Evolutionary conservation across 2,888 invertebrate species (phyloP), one percentile per base, ranked within the genome.

Genomic region (Lepidonotus clava): DNA sequence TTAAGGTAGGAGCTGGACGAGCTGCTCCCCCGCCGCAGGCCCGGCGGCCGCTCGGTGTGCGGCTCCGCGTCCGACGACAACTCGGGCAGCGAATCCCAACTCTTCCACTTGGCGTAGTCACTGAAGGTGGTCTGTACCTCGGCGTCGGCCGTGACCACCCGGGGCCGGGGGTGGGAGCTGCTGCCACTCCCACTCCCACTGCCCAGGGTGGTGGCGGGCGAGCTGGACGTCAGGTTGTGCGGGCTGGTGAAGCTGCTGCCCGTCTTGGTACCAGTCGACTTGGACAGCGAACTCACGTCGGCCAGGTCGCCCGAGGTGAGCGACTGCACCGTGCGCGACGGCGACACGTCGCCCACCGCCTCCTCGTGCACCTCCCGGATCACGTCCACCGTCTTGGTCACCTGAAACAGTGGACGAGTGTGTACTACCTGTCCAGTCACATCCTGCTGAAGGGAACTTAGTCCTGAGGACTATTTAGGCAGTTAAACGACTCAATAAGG

Each of bases 281-380:
- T 41, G 28, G 80, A 80, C 28, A 80, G 46, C 18, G 86, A 86
- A 38, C 86, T 86, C 67, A 87, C 85, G 56, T 87, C 87, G 5
- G 46, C 87, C 51, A 87, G 77, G 66, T 87, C 87, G 36, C 87
- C 87, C 18, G 84, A 77, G 32, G 87, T 85, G 77, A 87, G 41
- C 5, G 87, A 67, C 41, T 84, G 83, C 1, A 66, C 53, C 8
- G 83, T 77, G 36, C 86, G 86, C 6, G 67, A 67, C 8, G 86
- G 86, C 4, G 86, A 86, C 24, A 67, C 71, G 71, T 71, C 71
- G 24, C 18, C 38, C 11, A 71, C 71, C 0, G 0, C 6, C 1
- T 71, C 71, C 36, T 71, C 21, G 38, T 71, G 71, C 11, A 71
- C 71, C 21, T 71, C 71, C 0, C 36, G 71, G 18, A 71, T 71